Percentiles rank a stretch among this genome's conserved stretches.
Evolutionary conservation across 2,797 vertebrate species (phyloP).

Genomic region (Percopsis omiscomaycus): DNA sequence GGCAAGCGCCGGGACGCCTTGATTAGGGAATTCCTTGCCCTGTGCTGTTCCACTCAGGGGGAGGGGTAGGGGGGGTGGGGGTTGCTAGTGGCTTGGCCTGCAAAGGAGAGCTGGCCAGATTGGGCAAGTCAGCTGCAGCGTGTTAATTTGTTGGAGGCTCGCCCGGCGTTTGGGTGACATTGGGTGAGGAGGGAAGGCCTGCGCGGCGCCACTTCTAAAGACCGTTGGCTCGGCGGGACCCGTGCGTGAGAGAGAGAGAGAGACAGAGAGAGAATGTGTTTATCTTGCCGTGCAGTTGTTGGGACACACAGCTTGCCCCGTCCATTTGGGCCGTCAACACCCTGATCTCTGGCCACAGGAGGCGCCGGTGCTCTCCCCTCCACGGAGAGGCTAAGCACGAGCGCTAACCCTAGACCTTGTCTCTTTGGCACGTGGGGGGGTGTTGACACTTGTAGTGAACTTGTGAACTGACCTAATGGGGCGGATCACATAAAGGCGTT

Average conservation of each 20-base stretch:
- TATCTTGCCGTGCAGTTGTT: constrained; percentile 45
- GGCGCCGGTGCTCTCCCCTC: constrained; percentile 7
- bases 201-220: constrained; percentile 40
- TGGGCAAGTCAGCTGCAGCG: constrained; percentile 48
- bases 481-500: background rate
- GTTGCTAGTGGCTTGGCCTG: constrained; percentile 18
- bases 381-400: background rate
- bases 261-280: constrained; percentile 8
- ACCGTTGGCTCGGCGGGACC: constrained; percentile 46
- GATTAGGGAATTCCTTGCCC: constrained; percentile 34
- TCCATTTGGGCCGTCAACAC: constrained; percentile 23
- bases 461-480: no score
- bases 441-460: constrained; percentile 13
- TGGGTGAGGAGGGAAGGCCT: constrained; percentile 46
- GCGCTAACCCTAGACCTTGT: constrained; percentile 2
- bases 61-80: constrained; percentile 3
- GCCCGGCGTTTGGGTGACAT: constrained; percentile 53
- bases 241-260: constrained; percentile 26
- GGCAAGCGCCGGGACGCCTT: constrained; percentile 5
- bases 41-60: constrained; percentile 11
- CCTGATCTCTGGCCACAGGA: constrained; percentile 6
- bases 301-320: background rate
- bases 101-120: constrained; percentile 39
- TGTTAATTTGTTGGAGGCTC: constrained; percentile 59
- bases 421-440: constrained; percentile 2